phyloP scores from a whole-genome alignment of 23 tunicate genomes.

The Phallusia fumigata region DNA sequence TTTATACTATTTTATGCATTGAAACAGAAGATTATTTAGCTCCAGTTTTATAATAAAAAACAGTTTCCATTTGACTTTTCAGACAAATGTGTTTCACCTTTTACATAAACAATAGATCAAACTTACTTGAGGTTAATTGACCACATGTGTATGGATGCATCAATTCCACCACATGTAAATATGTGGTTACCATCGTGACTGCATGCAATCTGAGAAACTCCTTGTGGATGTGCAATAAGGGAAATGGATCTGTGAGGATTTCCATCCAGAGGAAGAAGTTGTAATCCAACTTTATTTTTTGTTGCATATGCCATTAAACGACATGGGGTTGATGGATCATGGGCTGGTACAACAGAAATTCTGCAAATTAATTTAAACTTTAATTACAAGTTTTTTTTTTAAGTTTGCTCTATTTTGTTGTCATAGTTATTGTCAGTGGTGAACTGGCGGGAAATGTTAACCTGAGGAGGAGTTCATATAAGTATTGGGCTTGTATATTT shows the following conservation, averaged over 20 bases:
- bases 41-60: too few species aligned
- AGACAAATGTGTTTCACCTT: too few species aligned
- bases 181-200: constrained; percentile 59
- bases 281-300: constrained; percentile 72
- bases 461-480: too few species aligned
- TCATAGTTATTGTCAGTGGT: too few species aligned
- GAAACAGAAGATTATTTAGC: too few species aligned
- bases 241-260: constrained; percentile 84
- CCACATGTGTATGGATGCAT: constrained; percentile 91
- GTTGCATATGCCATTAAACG: constrained; percentile 63
- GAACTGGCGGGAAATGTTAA: too few species aligned
- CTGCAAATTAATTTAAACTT: constrained; percentile 4
- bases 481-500: too few species aligned
- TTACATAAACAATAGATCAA: too few species aligned
- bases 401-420: too few species aligned
- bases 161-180: constrained; percentile 80
- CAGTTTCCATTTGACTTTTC: too few species aligned
- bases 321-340: constrained; percentile 35
- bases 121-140: constrained; percentile 50
- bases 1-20: too few species aligned
- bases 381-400: too few species aligned
- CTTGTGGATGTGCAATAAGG: constrained; percentile 71
- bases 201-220: constrained; percentile 52
- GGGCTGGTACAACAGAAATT: constrained; percentile 41
- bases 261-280: constrained; percentile 92